Percentiles rank a stretch among this genome's conserved stretches.
phyloP scores from a whole-genome alignment of 2,888 invertebrate species.

The Siphonodentalium dalli region DNA sequence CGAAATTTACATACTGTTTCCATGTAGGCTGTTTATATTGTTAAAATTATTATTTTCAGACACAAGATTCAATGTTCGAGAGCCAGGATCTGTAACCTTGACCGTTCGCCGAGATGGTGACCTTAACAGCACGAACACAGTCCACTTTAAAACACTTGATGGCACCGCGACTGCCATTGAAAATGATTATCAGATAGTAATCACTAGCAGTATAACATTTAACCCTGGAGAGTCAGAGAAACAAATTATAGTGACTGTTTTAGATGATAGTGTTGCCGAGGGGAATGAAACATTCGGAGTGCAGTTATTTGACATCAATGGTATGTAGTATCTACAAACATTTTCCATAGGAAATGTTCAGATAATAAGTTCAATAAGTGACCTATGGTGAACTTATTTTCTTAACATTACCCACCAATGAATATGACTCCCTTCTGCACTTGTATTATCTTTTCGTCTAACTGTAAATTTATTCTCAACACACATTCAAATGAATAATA shows the following conservation, averaged over 20 bases:
- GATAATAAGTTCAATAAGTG: too few species aligned
- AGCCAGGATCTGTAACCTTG: constrained; percentile 42
- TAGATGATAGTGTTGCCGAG: constrained; percentile 55
- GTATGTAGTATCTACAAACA: constrained; percentile 32
- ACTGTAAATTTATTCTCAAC: too few species aligned
- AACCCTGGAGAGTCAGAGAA: constrained; percentile 43
- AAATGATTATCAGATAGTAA: constrained; percentile 43
- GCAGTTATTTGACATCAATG: constrained; percentile 55
- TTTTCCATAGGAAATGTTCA: not conserved
- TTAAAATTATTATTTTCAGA: constrained; percentile 30
- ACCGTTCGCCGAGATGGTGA: constrained; percentile 49
- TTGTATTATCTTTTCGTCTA: too few species aligned
- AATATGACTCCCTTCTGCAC: too few species aligned
- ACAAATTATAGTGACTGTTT: constrained; percentile 37
- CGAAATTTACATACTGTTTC: too few species aligned
- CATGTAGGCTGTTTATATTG: not conserved
- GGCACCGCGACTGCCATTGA: constrained; percentile 42
- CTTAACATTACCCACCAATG: too few species aligned
- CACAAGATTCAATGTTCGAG: constrained; percentile 30
- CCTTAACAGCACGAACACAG: constrained; percentile 28
- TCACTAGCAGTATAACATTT: constrained; percentile 41
- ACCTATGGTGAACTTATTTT: too few species aligned
- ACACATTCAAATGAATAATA: too few species aligned
- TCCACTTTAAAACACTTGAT: constrained; percentile 54
- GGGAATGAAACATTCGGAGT: constrained; percentile 56